Evolutionary conservation across 2,797 vertebrate species (phyloP).

Genomic region (Clamator glandarius): DNA sequence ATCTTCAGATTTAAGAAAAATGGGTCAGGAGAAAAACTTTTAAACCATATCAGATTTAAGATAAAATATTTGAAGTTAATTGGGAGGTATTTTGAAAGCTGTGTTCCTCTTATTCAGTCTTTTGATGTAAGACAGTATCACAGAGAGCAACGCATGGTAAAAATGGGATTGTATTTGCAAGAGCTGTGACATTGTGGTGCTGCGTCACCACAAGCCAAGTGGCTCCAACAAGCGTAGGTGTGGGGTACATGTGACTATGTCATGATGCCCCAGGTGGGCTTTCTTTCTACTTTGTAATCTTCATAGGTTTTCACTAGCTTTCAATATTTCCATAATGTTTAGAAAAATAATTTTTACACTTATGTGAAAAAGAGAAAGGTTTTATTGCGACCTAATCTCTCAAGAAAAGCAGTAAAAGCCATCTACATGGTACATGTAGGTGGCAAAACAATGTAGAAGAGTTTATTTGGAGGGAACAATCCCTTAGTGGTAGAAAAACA

Average conservation of each 20-base stretch:
- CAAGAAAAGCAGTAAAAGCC: not conserved
- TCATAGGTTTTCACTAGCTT: not conserved
- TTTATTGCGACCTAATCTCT: not conserved
- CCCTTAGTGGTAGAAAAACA: not conserved
- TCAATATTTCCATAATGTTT: not conserved
- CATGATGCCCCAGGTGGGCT: not conserved
- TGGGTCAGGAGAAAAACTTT: not conserved
- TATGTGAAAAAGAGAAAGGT: not conserved
- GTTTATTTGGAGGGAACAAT: not conserved
- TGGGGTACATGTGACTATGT: not conserved
- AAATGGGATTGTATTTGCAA: not conserved
- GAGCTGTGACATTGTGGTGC: not conserved
- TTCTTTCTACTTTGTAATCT: not conserved
- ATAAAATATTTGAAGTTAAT: not conserved
- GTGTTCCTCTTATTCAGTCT: not conserved
- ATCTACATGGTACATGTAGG: not conserved
- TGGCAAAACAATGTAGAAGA: not conserved
- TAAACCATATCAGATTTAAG: not conserved
- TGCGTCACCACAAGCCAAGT: not conserved
- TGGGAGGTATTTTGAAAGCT: not conserved
- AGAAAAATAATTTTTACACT: not conserved
- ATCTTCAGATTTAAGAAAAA: not conserved
- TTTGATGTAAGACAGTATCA: not conserved
- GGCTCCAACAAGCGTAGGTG: fast-evolving
- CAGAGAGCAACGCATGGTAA: not conserved